phyloP scores from a whole-genome alignment of 1,140 invertebrate species.

The Bombus waltoni region DNA sequence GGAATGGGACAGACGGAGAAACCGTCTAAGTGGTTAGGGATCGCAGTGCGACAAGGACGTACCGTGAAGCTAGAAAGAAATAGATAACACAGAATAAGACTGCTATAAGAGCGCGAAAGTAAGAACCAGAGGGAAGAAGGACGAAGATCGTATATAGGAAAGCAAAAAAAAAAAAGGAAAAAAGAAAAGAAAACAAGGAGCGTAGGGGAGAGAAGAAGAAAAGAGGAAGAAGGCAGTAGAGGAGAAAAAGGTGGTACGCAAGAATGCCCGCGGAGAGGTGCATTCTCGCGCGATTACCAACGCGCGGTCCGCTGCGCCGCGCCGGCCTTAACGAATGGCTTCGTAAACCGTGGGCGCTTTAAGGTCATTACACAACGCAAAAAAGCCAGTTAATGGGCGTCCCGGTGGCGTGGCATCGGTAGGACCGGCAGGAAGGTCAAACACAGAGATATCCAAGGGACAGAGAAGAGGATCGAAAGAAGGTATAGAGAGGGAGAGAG shows the following conservation, averaged over 20 bases:
- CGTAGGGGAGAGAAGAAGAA: neutral
- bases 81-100: neutral
- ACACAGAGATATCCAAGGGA: neutral
- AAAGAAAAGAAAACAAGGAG: neutral
- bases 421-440: conserved; percentile 23
- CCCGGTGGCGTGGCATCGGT: conserved; percentile 39
- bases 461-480: neutral
- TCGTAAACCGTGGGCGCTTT: conserved; percentile 72
- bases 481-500: neutral
- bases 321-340: conserved; percentile 71
- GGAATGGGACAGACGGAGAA: neutral
- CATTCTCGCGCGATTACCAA: conserved; percentile 59
- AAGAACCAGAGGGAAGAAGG: neutral
- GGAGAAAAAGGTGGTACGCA: conserved; percentile 56
- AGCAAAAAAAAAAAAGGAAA: neutral
- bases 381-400: conserved; percentile 70
- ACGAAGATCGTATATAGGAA: no score
- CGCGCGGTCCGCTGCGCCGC: conserved; percentile 29
- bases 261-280: conserved; percentile 65
- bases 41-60: neutral
- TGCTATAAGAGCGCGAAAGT: neutral
- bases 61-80: neutral
- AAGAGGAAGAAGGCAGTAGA: neutral
- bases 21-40: neutral
- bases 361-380: conserved; percentile 72